Evolutionary conservation across 2,888 invertebrate genomes (phyloP), one percentile per base, ranked within the genome.

Genomic region (Polietes domitor): DNA sequence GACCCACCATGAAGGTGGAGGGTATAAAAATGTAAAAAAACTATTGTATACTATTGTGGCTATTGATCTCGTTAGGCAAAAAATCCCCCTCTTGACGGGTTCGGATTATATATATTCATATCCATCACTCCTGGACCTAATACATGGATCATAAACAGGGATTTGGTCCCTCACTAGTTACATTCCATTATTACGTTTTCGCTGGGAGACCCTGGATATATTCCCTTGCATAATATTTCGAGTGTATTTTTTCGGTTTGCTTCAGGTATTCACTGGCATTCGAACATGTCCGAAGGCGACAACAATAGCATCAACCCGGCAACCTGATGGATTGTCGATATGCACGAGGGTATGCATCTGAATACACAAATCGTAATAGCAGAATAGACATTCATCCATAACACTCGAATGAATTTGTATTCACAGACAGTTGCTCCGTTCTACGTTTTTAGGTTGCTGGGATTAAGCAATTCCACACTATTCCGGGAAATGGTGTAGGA

Each of bases 281-380:
- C 43, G 74, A 74, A 63, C 41, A 74, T 74, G 74, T 71, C 77
- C 47, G 65, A 75, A 50, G 21, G 24, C 21, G 53, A 53, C 21
- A 53, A 21, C 21, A 53, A 53, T 53, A 9, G 17, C 50, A 19
- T 50, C 28, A 28, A 43, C 43, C 58, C 12, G 24, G 19, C 47
- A 81, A 77, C 65, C 53, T 74, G 82, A 79, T 79, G 79, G 80
- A 41, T 77, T 77, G 83, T 73, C 68, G 68, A 73, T 80, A 68
- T 79, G 82, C 71, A 79, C 75, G 77, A 37, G n/a, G 5, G 47
- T 3, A 12, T 12, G 47, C n/a, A 12, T 47, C 47, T 50, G 72
- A 41, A 70, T 76, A 83, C 73, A 61, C 68, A 80, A 68, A 83
- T 68, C 26, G 47, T 28, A 72, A 19, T n/a, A 37, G 19, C 41